Base-by-base conservation (phyloP, 2,113 vertebrate genomes). In the Artemisiospiza belli region DNA sequence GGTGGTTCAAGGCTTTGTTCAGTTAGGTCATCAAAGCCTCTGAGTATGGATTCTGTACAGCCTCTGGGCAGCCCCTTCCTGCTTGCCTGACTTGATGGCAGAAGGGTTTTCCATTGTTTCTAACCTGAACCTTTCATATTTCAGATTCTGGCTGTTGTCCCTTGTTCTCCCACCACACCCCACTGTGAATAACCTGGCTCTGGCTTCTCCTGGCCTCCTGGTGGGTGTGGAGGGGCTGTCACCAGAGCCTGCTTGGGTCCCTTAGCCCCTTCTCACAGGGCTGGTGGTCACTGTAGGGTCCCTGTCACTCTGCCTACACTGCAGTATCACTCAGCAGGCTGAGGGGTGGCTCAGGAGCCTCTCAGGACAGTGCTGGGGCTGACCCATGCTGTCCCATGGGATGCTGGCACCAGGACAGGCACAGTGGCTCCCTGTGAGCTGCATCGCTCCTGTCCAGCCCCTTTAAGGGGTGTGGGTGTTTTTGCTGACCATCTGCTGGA, bases 211-310 rank as follows among this genome's bases (percentile, higher is more conserved):
- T 47, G 15, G 35, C 24, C 31, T 63, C 28, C 20, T 7, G 2
- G 18, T 23, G 6, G 12, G 8, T 70, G 15, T 19, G 37, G 52
- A 67, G 49, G 22, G 52, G 43, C 62, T 46, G 2, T 70, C 21
- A 5, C 51, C n/a, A 49, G n/a, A 55, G 39, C 33, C 21, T 14
- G 0, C 51, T 47, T 14, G 59, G 18, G 61, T 55, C 28, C 21
- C 30, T 68, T 10, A 21, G 72, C 39, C 18, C 57, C 16, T 77
- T 61, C 41, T 57, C 31, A 27, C 9, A 23, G 37, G 21, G 27
- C 55, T 52, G 8, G 6, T 7, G 28, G 8, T 43, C 2, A 0
- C 30, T 1, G 0, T n/a, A 44, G 15, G 11, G 8, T 59, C 25
- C 19, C 62, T 28, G n/a, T 85, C 22, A 6, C 35, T 15, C 12